phyloP scores from a whole-genome alignment of 1,140 invertebrate genomes.

The Drosophila nannoptera region DNA sequence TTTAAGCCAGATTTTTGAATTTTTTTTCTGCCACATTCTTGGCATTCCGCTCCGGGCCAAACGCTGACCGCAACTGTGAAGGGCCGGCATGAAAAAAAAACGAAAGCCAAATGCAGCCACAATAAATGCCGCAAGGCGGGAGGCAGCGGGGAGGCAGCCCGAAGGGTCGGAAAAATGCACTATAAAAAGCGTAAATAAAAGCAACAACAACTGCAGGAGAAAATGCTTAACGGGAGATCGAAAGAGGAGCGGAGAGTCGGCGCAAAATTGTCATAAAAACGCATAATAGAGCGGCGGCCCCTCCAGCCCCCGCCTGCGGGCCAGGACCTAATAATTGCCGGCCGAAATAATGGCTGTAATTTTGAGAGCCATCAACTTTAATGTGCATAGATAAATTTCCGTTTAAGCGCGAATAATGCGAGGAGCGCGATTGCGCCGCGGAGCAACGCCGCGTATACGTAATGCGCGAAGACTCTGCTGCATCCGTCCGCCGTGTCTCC shows the following conservation, averaged over 20 bases:
- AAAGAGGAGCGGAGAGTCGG: background rate
- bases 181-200: conserved; percentile 9
- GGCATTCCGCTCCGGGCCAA: conserved; percentile 39
- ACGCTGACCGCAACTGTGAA: conserved; percentile 48
- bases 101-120: conserved; percentile 35
- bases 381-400: conserved; percentile 71
- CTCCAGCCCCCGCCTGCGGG: conserved; percentile 13
- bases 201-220: conserved; percentile 22
- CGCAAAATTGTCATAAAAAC: conserved; percentile 64
- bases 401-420: conserved; percentile 63
- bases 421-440: conserved; percentile 14
- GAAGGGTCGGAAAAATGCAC: conserved; percentile 51
- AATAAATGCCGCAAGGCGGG: conserved; percentile 54
- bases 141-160: conserved; percentile 62
- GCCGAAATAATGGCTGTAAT: conserved; percentile 71
- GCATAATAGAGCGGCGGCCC: conserved; percentile 56
- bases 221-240: conserved; percentile 35
- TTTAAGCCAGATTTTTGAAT: background rate
- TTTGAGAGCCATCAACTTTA: conserved; percentile 73
- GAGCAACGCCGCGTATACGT: conserved; percentile 59
- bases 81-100: conserved; percentile 31
- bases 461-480: conserved; percentile 46
- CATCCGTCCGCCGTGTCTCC: conserved; percentile 28
- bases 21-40: conserved; percentile 18
- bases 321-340: conserved; percentile 54